Evolutionary conservation across 2,797 vertebrate species (phyloP).

Genomic region (Argya squamiceps): DNA sequence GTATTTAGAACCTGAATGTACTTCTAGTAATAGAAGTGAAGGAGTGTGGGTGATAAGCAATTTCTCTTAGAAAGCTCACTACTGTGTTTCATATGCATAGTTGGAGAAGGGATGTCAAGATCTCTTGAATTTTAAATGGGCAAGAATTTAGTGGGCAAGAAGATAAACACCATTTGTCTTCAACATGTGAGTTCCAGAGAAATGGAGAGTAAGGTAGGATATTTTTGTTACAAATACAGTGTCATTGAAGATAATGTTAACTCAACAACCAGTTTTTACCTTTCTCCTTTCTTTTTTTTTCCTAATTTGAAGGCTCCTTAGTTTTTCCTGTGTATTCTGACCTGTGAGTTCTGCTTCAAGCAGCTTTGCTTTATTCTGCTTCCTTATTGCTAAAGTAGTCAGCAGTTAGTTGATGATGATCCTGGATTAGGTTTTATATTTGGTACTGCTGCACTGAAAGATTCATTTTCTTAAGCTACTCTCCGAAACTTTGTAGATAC

Average conservation of each 20-base stretch:
- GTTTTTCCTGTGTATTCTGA: not conserved
- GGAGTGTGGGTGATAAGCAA: not conserved
- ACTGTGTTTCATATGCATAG: conserved; percentile 28
- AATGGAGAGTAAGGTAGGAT: conserved; percentile 42
- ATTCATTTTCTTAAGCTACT: not conserved
- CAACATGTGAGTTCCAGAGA: conserved; percentile 29
- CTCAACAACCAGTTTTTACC: not conserved
- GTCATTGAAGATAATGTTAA: not conserved
- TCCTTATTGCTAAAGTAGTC: not conserved
- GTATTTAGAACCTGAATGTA: not conserved
- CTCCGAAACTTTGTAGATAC: not conserved
- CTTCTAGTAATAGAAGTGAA: not conserved
- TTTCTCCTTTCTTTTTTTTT: not conserved
- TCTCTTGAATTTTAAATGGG: conserved; percentile 44
- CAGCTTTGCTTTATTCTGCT: not conserved
- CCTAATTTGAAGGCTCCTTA: not conserved
- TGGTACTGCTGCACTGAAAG: not conserved
- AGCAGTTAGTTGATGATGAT: not conserved
- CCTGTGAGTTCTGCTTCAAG: not conserved
- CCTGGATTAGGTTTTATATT: not conserved
- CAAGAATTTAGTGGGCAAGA: conserved; percentile 53
- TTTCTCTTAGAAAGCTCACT: conserved; percentile 5
- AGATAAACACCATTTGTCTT: conserved; percentile 40
- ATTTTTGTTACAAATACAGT: conserved; percentile 30
- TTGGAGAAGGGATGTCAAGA: conserved; percentile 42